Conservation (phyloP, 2,797 vertebrate species). For the Hydrolagus colliei region DNA sequence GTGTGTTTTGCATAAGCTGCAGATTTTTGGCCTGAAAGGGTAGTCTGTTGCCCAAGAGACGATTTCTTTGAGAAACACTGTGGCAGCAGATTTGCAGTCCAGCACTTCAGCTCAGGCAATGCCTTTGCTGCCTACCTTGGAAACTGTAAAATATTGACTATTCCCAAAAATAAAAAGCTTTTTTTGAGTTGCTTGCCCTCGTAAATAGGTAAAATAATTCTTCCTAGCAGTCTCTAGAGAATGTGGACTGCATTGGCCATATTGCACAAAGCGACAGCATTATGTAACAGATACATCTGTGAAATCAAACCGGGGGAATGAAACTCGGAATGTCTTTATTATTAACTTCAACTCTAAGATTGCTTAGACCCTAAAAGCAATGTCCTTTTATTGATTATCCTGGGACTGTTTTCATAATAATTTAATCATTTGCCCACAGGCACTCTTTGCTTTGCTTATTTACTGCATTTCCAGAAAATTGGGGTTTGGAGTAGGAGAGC, state of each 20-base stretch:
- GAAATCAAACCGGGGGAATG: conserved; percentile 38
- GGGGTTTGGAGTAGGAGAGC: background rate
- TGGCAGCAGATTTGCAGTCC: conserved; percentile 39
- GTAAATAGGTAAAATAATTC: conserved; percentile 66
- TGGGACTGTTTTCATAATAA: background rate
- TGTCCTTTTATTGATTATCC: too few relatives aligned
- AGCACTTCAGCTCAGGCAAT: conserved; percentile 47
- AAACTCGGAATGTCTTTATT: background rate
- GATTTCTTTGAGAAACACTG: conserved; percentile 56
- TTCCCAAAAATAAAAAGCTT: conserved; percentile 66
- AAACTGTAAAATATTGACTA: conserved; percentile 53
- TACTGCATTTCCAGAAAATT: background rate
- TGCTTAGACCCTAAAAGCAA: background rate
- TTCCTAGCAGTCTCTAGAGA: conserved; percentile 51
- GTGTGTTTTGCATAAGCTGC: conserved; percentile 43
- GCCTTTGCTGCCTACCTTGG: conserved; percentile 70
- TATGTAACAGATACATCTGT: conserved; percentile 51
- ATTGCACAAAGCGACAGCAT: conserved; percentile 54
- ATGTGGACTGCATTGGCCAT: conserved; percentile 57
- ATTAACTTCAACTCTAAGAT: background rate
- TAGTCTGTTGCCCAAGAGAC: conserved; percentile 60
- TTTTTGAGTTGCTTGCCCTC: conserved; percentile 57
- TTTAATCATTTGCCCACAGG: background rate
- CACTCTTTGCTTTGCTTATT: conserved; percentile 3
- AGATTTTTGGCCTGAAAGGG: conserved; percentile 55